Evolutionary conservation across 2,113 vertebrate genomes (phyloP).

Genomic region (Bostrychus sinensis): DNA sequence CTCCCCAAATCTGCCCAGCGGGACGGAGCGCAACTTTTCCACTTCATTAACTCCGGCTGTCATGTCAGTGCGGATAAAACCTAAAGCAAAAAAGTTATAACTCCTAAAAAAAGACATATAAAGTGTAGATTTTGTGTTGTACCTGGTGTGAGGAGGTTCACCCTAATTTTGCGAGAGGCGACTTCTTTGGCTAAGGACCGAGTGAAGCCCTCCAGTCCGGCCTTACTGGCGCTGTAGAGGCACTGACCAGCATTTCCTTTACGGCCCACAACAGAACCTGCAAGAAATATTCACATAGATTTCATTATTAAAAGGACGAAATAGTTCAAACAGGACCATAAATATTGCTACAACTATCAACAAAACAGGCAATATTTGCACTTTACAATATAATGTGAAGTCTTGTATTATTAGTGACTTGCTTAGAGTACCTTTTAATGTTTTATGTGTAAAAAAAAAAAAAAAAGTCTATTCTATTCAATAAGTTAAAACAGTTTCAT

Average conservation of each 20-base stretch:
- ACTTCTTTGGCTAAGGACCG: constrained; percentile 94
- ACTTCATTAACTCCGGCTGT: constrained; percentile 85
- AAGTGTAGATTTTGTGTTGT: background rate
- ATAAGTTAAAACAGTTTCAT: no score
- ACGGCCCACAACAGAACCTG: constrained; percentile 89
- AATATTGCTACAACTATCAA: no score
- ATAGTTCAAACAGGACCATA: background rate
- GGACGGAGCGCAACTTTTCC: constrained; percentile 75
- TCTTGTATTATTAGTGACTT: no score
- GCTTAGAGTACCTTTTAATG: no score
- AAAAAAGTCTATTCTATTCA: no score
- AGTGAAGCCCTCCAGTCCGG: constrained; percentile 91
- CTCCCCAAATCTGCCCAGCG: constrained; percentile 88
- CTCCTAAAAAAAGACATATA: background rate
- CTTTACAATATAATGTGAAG: no score
- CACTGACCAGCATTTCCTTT: constrained; percentile 90
- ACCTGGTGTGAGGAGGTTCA: constrained; percentile 94
- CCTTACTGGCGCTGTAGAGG: constrained; percentile 91
- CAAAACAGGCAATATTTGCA: background rate
- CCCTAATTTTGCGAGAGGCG: constrained; percentile 84
- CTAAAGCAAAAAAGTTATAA: constrained; percentile 59
- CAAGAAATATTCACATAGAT: constrained; percentile 15
- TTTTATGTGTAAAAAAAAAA: no score
- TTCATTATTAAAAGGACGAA: background rate
- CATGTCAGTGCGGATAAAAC: constrained; percentile 92